These are phyloP conservation scores for Etheostoma perlongum DNA, from an alignment of 2,797 vertebrate genomes.

Conservation along the genomic window DNA sequence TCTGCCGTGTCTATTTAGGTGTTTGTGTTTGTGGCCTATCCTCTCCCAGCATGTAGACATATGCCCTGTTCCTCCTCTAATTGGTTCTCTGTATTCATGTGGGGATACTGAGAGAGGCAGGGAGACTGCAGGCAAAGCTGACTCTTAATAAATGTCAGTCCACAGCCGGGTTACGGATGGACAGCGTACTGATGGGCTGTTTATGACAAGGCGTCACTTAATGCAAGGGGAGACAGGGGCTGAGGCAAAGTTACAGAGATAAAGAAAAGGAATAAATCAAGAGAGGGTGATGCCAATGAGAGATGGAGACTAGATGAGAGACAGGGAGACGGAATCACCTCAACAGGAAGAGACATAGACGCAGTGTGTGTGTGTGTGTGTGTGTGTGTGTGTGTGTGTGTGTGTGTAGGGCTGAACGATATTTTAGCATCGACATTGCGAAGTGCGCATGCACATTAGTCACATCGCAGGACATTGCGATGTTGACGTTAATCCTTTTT, in stretches of 20 bases:
- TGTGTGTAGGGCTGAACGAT: neutral
- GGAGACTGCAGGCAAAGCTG: slow-evolving; percentile 64
- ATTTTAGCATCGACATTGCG: no score
- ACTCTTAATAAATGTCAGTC: slow-evolving; percentile 78
- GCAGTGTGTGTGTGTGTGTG: neutral
- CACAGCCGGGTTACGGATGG: slow-evolving; percentile 57
- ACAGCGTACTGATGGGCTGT: slow-evolving; percentile 75
- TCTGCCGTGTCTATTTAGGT: slow-evolving; percentile 37
- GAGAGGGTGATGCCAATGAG: slow-evolving; percentile 12
- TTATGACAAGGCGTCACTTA: slow-evolving; percentile 67
- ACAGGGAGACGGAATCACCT: slow-evolving; percentile 14
- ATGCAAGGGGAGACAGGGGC: slow-evolving; percentile 47
- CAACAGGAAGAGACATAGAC: slow-evolving; percentile 27
- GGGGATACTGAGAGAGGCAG: slow-evolving; percentile 59
- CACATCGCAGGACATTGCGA: no score
- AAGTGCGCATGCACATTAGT: no score
- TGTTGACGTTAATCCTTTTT: no score
- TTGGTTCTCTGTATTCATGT: slow-evolving; percentile 81
- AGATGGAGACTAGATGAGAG: slow-evolving; percentile 14
- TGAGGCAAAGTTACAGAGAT: slow-evolving; percentile 36
- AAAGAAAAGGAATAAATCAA: slow-evolving; percentile 39
- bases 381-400: neutral
- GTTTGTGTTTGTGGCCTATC: slow-evolving; percentile 62
- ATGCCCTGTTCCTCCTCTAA: slow-evolving; percentile 75
- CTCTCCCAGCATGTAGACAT: slow-evolving; percentile 69